Percentiles rank a stretch among this genome's conserved stretches.
These are phyloP conservation scores for Characodon lateralis DNA, from an alignment of 2,797 vertebrate genomes.

Conservation along the genomic window DNA sequence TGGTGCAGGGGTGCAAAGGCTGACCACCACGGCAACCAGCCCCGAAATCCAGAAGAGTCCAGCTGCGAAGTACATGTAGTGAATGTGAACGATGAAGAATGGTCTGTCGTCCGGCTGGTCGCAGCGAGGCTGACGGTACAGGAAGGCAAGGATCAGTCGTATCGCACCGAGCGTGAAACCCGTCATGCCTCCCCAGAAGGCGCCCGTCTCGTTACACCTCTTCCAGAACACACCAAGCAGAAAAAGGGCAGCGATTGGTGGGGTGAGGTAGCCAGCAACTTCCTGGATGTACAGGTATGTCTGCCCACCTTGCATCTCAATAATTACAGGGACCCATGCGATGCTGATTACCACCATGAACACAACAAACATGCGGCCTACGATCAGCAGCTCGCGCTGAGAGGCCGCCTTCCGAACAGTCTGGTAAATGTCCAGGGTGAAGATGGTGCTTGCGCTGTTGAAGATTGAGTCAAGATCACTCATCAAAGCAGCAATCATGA, in stretches of 20 bases:
- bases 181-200: conserved; percentile 94
- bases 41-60: conserved; percentile 94
- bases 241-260: conserved; percentile 95
- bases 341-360: conserved; percentile 96
- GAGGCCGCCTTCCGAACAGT: conserved; percentile 84
- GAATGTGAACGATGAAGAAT: conserved; percentile 86
- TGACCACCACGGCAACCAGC: conserved; percentile 87
- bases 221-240: conserved; percentile 96
- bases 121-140: conserved; percentile 91
- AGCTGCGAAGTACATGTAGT: conserved; percentile 97
- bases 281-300: conserved; percentile 99
- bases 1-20: conserved; percentile 90
- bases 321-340: conserved; percentile 96
- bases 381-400: conserved; percentile 91
- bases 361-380: conserved; percentile 92
- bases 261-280: conserved; percentile 95
- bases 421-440: conserved; percentile 96
- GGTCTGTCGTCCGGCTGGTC: conserved; percentile 91
- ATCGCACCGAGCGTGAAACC: conserved; percentile 87
- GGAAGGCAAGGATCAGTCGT: conserved; percentile 89
- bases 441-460: conserved; percentile 98
- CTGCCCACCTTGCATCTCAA: conserved; percentile 99
- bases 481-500: conserved; percentile 99
- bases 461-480: conserved; percentile 99
- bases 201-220: conserved; percentile 94